Evolutionary conservation across 2,797 vertebrate species (phyloP).

Genomic region (Caiman crocodilus): DNA sequence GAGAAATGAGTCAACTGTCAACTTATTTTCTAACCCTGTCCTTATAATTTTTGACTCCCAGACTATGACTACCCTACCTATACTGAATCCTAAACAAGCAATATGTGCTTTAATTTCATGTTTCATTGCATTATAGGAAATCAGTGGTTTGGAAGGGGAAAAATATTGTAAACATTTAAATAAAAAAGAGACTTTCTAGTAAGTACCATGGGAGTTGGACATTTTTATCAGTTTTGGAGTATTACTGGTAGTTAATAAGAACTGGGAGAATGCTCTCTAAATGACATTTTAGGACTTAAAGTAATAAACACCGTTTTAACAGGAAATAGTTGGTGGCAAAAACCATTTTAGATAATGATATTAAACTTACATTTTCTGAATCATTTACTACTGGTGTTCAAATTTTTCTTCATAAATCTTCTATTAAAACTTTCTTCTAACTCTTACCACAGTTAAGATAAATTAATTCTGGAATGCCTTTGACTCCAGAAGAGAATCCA

Average conservation of each 20-base stretch:
- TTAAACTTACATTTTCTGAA: constrained; percentile 58
- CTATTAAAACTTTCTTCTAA: constrained; percentile 64
- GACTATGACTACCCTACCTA: background rate
- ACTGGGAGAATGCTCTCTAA: background rate
- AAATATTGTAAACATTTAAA: background rate
- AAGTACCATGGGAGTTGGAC: background rate
- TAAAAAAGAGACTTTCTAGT: background rate
- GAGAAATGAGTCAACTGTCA: background rate
- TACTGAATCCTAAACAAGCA: background rate
- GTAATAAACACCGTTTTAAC: background rate
- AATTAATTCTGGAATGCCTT: constrained; percentile 59
- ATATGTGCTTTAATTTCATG: background rate
- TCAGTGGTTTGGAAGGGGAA: background rate
- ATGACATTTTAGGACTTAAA: background rate
- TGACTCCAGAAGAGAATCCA: background rate
- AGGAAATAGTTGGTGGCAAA: background rate
- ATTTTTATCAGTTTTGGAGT: background rate
- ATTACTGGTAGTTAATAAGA: background rate
- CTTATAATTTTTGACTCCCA: background rate
- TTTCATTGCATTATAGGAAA: background rate
- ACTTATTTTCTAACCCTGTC: background rate
- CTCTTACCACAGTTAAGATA: constrained; percentile 37
- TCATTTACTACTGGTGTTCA: constrained; percentile 19
- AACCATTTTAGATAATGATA: background rate
- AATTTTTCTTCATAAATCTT: constrained; percentile 31